A percentile compares a stretch with the other conserved stretches of the same genome.
Conservation (phyloP, 2,888 invertebrate genomes). For the Brachypalpus laphriformis region DNA sequence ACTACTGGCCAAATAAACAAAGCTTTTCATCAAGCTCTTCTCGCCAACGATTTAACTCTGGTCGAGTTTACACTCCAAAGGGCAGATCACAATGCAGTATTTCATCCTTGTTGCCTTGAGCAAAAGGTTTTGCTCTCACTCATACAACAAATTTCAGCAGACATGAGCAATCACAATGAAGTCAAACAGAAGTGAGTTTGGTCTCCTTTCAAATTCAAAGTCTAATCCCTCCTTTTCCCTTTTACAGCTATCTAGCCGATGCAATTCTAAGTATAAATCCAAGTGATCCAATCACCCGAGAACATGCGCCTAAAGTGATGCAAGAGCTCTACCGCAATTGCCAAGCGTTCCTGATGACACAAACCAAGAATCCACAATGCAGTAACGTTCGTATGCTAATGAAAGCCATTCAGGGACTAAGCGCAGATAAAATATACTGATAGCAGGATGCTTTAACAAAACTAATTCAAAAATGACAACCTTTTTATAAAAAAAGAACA, state of each 20-base stretch:
- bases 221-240: neutral
- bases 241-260: constrained; percentile 91
- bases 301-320: constrained; percentile 92
- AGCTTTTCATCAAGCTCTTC: constrained; percentile 95
- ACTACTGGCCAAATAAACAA: constrained; percentile 90
- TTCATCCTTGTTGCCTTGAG: constrained; percentile 89
- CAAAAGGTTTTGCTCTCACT: constrained; percentile 96
- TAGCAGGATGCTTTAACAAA: constrained; percentile 29
- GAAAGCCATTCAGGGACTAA: constrained; percentile 81
- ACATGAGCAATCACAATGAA: constrained; percentile 92
- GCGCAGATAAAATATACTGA: constrained; percentile 55
- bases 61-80: constrained; percentile 94
- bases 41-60: constrained; percentile 92
- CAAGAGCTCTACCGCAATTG: constrained; percentile 90
- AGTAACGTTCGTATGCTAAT: constrained; percentile 82
- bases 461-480: neutral
- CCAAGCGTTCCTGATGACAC: constrained; percentile 86
- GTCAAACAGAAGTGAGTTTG: constrained; percentile 88
- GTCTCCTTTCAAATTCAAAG: neutral
- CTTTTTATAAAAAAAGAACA: constrained; percentile 28
- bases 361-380: constrained; percentile 87
- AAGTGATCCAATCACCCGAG: constrained; percentile 89
- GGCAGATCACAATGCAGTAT: constrained; percentile 91
- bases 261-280: constrained; percentile 92
- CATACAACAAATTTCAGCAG: constrained; percentile 96